phyloP scores from a whole-genome alignment of 2,113 vertebrate genomes.

The Erythrolamprus reginae region DNA sequence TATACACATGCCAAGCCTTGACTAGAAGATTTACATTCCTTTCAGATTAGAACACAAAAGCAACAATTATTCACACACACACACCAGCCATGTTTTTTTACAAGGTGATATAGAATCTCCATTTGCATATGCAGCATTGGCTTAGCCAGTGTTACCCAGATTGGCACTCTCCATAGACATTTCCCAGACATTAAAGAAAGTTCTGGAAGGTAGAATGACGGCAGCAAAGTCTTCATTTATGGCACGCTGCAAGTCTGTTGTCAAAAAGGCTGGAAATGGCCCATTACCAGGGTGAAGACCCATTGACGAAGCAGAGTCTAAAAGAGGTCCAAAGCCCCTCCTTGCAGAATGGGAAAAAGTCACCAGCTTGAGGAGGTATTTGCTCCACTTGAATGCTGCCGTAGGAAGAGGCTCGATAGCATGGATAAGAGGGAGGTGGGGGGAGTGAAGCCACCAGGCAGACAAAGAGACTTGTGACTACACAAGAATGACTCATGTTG shows the following conservation, averaged over 20 bases:
- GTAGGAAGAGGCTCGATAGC: neutral
- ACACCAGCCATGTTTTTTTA: constrained; percentile 21
- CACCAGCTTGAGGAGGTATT: neutral
- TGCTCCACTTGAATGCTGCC: neutral
- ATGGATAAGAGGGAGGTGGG: neutral
- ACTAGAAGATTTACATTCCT: constrained; percentile 35
- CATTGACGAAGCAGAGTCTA: neutral
- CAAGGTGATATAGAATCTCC: neutral
- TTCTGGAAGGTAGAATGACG: neutral
- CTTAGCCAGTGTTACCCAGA: neutral
- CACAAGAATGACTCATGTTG: neutral
- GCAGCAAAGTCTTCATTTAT: neutral
- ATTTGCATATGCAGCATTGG: neutral
- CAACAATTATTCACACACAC: constrained; percentile 22
- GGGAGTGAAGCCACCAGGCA: no score
- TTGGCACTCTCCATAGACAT: neutral
- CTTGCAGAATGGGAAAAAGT: neutral
- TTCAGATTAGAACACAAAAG: constrained; percentile 36
- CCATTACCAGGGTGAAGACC: neutral
- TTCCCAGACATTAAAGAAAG: neutral
- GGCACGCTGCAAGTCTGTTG: neutral
- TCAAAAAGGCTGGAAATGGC: neutral
- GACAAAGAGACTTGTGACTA: no score
- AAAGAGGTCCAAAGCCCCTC: neutral
- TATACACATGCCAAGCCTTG: neutral